Evolutionary conservation across 2,113 vertebrate genomes (phyloP), one percentile per base, ranked within the genome.

Genomic region (Dipodomys stephensi): DNA sequence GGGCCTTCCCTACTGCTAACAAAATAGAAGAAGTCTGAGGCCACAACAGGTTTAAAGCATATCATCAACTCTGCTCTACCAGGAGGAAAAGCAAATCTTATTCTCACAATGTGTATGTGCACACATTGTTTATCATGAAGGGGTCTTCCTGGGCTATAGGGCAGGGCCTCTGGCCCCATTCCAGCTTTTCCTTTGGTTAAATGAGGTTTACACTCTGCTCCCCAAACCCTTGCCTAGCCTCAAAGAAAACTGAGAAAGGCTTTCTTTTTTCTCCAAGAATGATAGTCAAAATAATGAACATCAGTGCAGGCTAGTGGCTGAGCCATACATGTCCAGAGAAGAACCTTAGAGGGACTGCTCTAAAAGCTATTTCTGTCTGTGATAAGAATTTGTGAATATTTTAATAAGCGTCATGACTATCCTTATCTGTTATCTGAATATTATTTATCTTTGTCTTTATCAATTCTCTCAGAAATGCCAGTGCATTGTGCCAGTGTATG

Each of bases 1-100:
- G 53, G 27, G 18, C 4, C 57, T 93, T 86, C 25, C 23, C 9
- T 39, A 30, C 27, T 53, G 5, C 19, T 78, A 77, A 65, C 44
- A 90, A 94, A 81, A 90, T 28, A 32, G 6, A 78, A 85, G 62
- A 2, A 18, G 35, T 19, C 69, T 80, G 78, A 30, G 69, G 79
- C 82, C 25, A 1, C 22, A 39, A 27, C 6, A 18, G 71, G 9
- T 62, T 64, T 57, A 32, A 67, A 80, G 16, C 8, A 12, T 23
- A 64, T 25, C 30, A 18, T 28, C 4, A 23, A 20, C 1, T 19
- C 35, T 18, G 25, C 28, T 80, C 3, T 5, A 35, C 64, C 72
- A 32, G 30, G 69, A 71, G 35, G 22, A 49, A 28, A 49, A 60
- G 15, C 7, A 23, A 22, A 49, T 65, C 46, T 87, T 87, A 83